These are phyloP conservation scores for Parapristionchus giblindavisi DNA, from an alignment of 2,888 invertebrate species.

Conservation along the genomic window DNA sequence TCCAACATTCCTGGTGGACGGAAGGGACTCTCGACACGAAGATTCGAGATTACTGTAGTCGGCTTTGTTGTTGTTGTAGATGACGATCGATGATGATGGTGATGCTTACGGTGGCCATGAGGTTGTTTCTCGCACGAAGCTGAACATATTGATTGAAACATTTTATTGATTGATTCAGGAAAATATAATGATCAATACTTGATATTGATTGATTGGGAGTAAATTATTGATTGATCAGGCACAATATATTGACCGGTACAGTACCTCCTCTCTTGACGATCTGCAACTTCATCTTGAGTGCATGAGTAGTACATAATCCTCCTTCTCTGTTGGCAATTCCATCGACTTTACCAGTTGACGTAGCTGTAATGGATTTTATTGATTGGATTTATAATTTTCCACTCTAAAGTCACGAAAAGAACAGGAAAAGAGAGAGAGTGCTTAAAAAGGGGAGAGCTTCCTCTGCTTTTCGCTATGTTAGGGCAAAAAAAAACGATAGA, in stretches of 20 bases:
- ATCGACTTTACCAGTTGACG: slow-evolving; percentile 49
- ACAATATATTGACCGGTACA: too few species aligned
- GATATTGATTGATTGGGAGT: background rate
- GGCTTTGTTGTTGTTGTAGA: slow-evolving; percentile 34
- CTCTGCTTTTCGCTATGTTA: too few species aligned
- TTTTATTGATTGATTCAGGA: background rate
- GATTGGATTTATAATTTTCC: too few species aligned
- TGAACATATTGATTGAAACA: too few species aligned
- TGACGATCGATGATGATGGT: slow-evolving; percentile 48
- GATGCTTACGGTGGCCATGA: slow-evolving; percentile 37
- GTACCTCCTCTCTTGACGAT: slow-evolving; percentile 42
- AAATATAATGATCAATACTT: too few species aligned
- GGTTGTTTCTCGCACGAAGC: background rate
- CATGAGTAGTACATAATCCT: slow-evolving; percentile 56
- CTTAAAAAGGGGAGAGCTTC: too few species aligned
- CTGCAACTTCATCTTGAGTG: slow-evolving; percentile 57
- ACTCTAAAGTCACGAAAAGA: too few species aligned
- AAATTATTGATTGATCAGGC: background rate
- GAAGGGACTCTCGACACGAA: slow-evolving; percentile 1
- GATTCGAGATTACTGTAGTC: background rate
- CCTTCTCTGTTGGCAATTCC: slow-evolving; percentile 53
- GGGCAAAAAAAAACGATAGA: too few species aligned
- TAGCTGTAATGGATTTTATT: slow-evolving; percentile 51
- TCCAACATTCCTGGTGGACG: background rate
- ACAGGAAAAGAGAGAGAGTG: too few species aligned